Evolutionary conservation across 2,797 vertebrate species (phyloP).

Genomic region (Trachops cirrhosus): DNA sequence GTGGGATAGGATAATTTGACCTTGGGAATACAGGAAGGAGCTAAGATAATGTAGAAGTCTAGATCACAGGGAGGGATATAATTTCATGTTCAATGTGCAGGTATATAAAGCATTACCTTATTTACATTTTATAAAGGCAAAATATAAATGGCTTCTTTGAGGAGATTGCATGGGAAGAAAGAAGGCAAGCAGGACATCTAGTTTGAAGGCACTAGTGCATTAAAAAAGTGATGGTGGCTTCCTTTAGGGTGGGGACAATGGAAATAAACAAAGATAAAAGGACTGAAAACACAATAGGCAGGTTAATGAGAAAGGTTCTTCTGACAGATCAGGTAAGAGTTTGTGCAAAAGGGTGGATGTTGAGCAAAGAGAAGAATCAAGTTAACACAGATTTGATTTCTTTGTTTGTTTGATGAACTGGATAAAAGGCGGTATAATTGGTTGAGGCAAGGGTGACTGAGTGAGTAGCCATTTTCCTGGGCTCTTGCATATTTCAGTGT

Average conservation of each 20-base stretch:
- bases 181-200: not conserved
- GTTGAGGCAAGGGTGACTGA: not conserved
- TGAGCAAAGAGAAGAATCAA: not conserved
- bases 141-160: not conserved
- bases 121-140: not conserved
- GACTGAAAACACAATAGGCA: not conserved
- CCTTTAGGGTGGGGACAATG: not conserved
- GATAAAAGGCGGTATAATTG: not conserved
- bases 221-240: not conserved
- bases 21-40: not conserved
- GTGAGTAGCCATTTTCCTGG: not conserved
- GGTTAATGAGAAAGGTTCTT: not conserved
- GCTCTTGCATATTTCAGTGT: not conserved
- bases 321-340: not conserved
- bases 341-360: fast-evolving
- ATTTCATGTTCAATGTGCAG: not conserved
- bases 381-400: not conserved
- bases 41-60: not conserved
- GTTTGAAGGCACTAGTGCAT: not conserved
- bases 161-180: not conserved
- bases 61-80: not conserved
- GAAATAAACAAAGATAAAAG: not conserved
- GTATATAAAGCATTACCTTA: not conserved
- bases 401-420: not conserved
- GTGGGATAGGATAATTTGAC: not conserved